These are phyloP conservation scores for Autographa pulchrina DNA, from an alignment of 2,888 invertebrate species.

Conservation along the genomic window DNA sequence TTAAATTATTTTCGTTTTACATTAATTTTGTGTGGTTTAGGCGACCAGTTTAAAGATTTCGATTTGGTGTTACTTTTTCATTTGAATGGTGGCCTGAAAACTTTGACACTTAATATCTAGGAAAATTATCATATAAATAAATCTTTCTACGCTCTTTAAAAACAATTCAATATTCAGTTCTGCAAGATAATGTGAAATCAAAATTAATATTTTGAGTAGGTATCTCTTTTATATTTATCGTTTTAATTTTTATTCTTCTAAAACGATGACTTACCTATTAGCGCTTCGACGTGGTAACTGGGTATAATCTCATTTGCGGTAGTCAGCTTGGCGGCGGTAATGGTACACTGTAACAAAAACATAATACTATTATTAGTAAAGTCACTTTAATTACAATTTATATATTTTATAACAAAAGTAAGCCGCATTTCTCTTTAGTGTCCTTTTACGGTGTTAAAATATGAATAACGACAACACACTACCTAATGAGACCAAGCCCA, in stretches of 20 bases:
- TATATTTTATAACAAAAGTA: not conserved
- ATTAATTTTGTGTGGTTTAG: conserved; percentile 55
- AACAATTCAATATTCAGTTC: too few relatives aligned
- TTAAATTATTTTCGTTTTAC: conserved; percentile 73
- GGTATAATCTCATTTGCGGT: conserved; percentile 88
- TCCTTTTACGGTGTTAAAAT: not conserved
- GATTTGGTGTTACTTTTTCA: not conserved
- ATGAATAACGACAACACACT: not conserved
- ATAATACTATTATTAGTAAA: conserved; percentile 4
- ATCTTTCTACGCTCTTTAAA: too few relatives aligned
- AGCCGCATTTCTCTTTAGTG: not conserved
- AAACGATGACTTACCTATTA: conserved; percentile 82
- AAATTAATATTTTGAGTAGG: too few relatives aligned
- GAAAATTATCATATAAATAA: too few relatives aligned
- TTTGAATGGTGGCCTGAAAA: too few relatives aligned
- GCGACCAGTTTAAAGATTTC: conserved; percentile 26
- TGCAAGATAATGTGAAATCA: too few relatives aligned
- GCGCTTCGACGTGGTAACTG: conserved; percentile 87
- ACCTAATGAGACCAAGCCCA: not conserved
- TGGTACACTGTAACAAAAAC: conserved; percentile 78
- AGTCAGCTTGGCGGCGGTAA: conserved; percentile 88
- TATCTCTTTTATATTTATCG: not conserved
- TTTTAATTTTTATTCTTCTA: not conserved
- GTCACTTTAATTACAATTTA: not conserved
- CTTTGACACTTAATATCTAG: too few relatives aligned